A percentile compares a stretch with the other conserved stretches of the same genome.
Conservation (phyloP, 1,140 invertebrate genomes). For the Zaprionus taronus region DNA sequence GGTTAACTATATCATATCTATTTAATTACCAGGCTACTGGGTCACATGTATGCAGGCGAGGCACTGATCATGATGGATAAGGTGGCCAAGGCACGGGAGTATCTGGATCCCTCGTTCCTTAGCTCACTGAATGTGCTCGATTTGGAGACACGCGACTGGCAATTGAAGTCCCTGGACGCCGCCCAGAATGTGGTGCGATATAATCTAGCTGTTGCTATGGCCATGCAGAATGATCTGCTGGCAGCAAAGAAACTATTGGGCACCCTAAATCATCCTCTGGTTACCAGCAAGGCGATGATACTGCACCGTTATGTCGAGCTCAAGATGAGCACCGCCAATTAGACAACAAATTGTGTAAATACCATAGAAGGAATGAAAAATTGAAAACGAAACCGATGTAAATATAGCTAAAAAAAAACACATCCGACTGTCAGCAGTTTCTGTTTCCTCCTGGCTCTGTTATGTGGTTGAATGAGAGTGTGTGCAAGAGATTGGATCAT, state of each 20-base stretch:
- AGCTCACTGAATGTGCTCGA: conserved; percentile 85
- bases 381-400: conserved; percentile 51
- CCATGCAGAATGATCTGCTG: conserved; percentile 90
- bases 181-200: conserved; percentile 90
- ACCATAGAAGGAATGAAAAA: conserved; percentile 58
- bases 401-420: conserved; percentile 66
- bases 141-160: conserved; percentile 87
- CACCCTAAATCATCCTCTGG: conserved; percentile 87
- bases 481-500: too few relatives aligned
- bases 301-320: conserved; percentile 89
- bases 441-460: too few relatives aligned
- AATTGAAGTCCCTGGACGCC: conserved; percentile 88
- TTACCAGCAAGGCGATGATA: conserved; percentile 88
- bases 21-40: conserved; percentile 88
- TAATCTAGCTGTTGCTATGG: conserved; percentile 92
- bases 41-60: conserved; percentile 95
- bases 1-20: neutral
- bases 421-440: conserved; percentile 43
- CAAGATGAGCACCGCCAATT: conserved; percentile 44
- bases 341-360: conserved; percentile 76
- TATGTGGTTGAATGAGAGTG: too few relatives aligned
- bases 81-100: conserved; percentile 92
- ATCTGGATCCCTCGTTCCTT: conserved; percentile 92
- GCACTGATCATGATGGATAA: conserved; percentile 93
- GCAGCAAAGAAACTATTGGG: conserved; percentile 89